Percentiles rank a stretch among this genome's conserved stretches.
Conservation (phyloP, 2,888 invertebrate species). For the Yponomeuta sedellus region DNA sequence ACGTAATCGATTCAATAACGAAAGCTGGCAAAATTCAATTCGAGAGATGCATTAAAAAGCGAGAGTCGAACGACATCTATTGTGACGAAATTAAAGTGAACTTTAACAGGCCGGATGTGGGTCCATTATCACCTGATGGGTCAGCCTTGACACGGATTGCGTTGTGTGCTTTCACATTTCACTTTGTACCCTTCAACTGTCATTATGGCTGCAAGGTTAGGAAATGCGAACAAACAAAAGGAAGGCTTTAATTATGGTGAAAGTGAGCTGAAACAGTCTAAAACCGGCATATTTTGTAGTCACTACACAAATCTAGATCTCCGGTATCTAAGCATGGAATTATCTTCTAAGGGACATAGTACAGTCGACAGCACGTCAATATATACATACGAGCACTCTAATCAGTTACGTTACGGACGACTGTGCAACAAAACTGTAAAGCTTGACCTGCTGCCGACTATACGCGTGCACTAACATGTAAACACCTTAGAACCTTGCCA, state of each 20-base stretch:
- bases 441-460: too few species aligned
- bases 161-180: not conserved
- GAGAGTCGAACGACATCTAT: not conserved
- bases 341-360: too few species aligned
- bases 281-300: not conserved
- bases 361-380: too few species aligned
- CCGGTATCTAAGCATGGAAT: too few species aligned
- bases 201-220: not conserved
- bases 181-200: not conserved
- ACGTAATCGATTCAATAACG: not conserved
- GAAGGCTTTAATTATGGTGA: not conserved
- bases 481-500: too few species aligned
- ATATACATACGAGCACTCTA: too few species aligned
- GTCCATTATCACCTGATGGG: not conserved
- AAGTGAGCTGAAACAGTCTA: not conserved
- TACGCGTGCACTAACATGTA: too few species aligned
- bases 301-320: not conserved
- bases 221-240: not conserved
- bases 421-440: too few species aligned
- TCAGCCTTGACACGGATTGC: not conserved
- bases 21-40: not conserved
- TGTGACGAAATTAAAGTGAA: not conserved
- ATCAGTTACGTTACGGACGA: too few species aligned
- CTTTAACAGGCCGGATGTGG: conserved; percentile 1
- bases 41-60: not conserved